Evolutionary conservation across 1,140 invertebrate genomes (phyloP).

Genomic region (Drosophila tsacasi): DNA sequence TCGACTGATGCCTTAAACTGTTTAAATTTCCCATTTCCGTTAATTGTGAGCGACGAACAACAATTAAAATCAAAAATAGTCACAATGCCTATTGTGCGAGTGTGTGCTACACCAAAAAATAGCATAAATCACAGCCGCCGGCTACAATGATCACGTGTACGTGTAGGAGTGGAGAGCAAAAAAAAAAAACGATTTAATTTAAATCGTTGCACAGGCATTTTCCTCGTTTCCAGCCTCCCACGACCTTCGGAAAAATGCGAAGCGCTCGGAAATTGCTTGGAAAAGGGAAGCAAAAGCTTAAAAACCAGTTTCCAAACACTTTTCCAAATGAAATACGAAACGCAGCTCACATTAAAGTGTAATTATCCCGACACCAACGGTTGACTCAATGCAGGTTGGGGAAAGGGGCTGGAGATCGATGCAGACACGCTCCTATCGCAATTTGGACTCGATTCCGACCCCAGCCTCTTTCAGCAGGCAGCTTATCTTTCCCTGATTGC

Average conservation of each 20-base stretch:
- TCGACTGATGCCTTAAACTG: constrained; percentile 48
- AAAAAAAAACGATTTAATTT: constrained; percentile 46
- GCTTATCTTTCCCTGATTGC: constrained; percentile 26
- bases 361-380: constrained; percentile 16
- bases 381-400: not conserved
- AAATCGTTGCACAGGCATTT: constrained; percentile 36
- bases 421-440: constrained; percentile 43
- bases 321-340: constrained; percentile 19
- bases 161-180: constrained; percentile 38
- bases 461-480: constrained; percentile 25
- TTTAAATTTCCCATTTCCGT: constrained; percentile 74
- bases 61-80: constrained; percentile 52
- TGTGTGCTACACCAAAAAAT: constrained; percentile 16
- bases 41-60: constrained; percentile 54
- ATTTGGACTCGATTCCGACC: constrained; percentile 21
- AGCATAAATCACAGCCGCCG: constrained; percentile 61
- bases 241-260: constrained; percentile 61
- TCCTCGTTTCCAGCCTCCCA: constrained; percentile 38
- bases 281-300: constrained; percentile 42
- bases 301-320: constrained; percentile 36
- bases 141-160: constrained; percentile 68
- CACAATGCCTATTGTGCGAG: constrained; percentile 4
- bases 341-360: constrained; percentile 27
- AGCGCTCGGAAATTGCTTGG: constrained; percentile 52
- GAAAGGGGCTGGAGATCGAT: constrained; percentile 6